Conservation (phyloP, 2,888 invertebrate species). For the Arrhopalites spinosus region DNA sequence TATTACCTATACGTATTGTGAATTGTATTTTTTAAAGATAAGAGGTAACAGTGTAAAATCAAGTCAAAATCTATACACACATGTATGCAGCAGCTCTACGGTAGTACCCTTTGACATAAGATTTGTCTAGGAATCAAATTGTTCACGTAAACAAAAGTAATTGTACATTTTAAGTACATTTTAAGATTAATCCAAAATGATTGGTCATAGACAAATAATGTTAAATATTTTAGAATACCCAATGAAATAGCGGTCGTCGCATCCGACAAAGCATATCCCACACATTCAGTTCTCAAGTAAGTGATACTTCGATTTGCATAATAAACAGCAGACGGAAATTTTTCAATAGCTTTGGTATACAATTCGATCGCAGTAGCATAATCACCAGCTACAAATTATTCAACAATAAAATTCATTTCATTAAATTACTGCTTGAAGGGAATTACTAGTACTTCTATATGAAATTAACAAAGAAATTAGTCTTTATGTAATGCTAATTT, state of each 20-base stretch:
- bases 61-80: conserved; percentile 58
- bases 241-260: conserved; percentile 88
- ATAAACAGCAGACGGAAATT: conserved; percentile 84
- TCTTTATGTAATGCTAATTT: too few species aligned
- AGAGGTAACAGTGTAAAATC: too few species aligned
- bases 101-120: conserved; percentile 93
- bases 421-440: too few species aligned
- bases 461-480: too few species aligned
- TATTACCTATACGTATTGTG: too few species aligned
- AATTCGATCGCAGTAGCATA: conserved; percentile 87
- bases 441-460: neutral
- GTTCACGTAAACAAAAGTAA: too few species aligned
- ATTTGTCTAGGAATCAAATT: too few species aligned
- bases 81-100: conserved; percentile 94
- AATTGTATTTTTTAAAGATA: too few species aligned
- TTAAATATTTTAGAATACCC: too few species aligned
- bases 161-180: too few species aligned
- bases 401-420: neutral
- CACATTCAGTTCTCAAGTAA: conserved; percentile 90
- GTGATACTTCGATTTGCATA: conserved; percentile 93
- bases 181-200: too few species aligned
- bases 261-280: conserved; percentile 91
- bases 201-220: too few species aligned
- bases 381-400: conserved; percentile 75
- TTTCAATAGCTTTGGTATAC: conserved; percentile 81